These are phyloP conservation scores for Choreutis nemorana DNA, from an alignment of 2,888 invertebrate species.

Conservation along the genomic window DNA sequence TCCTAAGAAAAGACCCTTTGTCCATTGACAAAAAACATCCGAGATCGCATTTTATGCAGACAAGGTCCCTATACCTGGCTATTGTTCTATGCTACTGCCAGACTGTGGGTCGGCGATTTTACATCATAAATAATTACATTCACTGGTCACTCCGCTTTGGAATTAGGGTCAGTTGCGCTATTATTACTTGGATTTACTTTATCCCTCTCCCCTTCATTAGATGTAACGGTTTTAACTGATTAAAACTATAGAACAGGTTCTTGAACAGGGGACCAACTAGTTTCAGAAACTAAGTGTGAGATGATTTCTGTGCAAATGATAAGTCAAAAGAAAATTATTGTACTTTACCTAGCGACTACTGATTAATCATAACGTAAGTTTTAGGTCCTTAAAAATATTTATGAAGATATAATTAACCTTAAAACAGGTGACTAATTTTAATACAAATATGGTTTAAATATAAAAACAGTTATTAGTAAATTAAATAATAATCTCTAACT, in stretches of 20 bases:
- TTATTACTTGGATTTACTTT: conserved; percentile 50
- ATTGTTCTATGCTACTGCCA: conserved; percentile 56
- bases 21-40: conserved; percentile 60
- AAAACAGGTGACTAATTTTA: not conserved
- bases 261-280: conserved; percentile 48
- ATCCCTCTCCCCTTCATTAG: conserved; percentile 63
- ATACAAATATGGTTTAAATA: too few relatives aligned
- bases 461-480: too few relatives aligned
- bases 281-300: conserved; percentile 49
- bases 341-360: too few relatives aligned
- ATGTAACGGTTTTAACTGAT: conserved; percentile 64
- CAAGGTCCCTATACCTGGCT: conserved; percentile 53
- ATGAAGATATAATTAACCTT: too few relatives aligned
- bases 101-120: conserved; percentile 52
- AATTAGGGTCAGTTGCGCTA: conserved; percentile 55
- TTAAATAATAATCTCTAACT: too few relatives aligned
- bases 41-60: conserved; percentile 56
- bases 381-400: too few relatives aligned
- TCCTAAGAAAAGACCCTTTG: conserved; percentile 61
- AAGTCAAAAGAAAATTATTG: too few relatives aligned
- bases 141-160: conserved; percentile 47
- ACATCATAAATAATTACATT: conserved; percentile 58
- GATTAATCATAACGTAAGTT: too few relatives aligned
- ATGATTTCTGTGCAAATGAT: too few relatives aligned
- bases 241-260: conserved; percentile 65